Percentiles rank a stretch among this genome's conserved stretches.
phyloP scores from a whole-genome alignment of 1,140 invertebrate genomes.

The Drosophila ogumai region DNA sequence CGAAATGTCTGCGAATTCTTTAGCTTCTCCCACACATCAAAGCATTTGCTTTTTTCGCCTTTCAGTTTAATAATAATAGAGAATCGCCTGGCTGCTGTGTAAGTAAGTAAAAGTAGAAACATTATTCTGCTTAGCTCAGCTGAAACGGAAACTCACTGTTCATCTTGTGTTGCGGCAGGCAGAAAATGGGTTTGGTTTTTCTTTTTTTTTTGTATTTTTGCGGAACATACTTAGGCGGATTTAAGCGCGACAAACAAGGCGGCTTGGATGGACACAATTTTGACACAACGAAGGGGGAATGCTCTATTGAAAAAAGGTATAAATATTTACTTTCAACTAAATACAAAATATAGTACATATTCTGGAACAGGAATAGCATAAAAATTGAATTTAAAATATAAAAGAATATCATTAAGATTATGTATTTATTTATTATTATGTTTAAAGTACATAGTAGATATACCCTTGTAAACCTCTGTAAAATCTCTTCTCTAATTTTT shows the following conservation, averaged over 20 bases:
- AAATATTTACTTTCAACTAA: background rate
- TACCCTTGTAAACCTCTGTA: conserved; percentile 5
- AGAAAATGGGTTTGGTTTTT: conserved; percentile 22
- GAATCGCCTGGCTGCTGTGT: conserved; percentile 50
- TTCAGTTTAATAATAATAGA: conserved; percentile 77
- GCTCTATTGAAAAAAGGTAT: conserved; percentile 12
- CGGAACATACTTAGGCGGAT: conserved; percentile 76
- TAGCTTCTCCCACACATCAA: conserved; percentile 59
- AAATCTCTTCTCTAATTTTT: conserved; percentile 39
- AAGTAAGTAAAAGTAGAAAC: conserved; percentile 76
- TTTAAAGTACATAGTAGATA: background rate
- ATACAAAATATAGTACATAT: background rate
- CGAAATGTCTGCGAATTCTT: conserved; percentile 13
- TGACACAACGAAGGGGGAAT: background rate
- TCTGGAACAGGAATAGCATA: no score
- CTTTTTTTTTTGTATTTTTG: conserved; percentile 17
- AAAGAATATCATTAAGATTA: background rate
- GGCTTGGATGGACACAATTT: background rate
- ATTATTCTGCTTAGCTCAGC: conserved; percentile 82
- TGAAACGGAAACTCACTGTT: conserved; percentile 76
- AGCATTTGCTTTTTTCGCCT: conserved; percentile 49
- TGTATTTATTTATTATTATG: background rate
- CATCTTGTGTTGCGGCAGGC: conserved; percentile 62
- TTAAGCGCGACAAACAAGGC: conserved; percentile 78
- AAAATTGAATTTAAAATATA: background rate